Evolutionary conservation across 2,113 vertebrate species (phyloP), one percentile per base, ranked within the genome.

Genomic region (Silurus glanis): DNA sequence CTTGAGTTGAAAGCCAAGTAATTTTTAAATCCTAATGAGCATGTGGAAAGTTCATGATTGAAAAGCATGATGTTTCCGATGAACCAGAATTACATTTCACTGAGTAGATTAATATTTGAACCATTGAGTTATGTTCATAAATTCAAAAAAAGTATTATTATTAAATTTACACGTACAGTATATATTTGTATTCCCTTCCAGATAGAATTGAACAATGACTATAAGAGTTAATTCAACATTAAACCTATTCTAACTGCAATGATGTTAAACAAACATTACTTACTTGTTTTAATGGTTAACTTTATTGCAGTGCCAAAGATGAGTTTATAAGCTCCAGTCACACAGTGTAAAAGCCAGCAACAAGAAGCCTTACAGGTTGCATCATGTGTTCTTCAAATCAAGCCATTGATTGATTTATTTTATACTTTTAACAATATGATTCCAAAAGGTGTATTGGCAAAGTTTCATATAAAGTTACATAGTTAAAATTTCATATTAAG

Each of bases 271-370:
- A 45, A 59, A 45, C 6, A 25, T 25, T 56, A 80, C 87, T 88
- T 88, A 88, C 87, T 86, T 23, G 62, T 83, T 85, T 61, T 17
- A 69, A 82, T 19, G 6, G 76, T 21, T 14, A 87, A 71, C 19
- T 66, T 61, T 51, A 49, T 87, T 19, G 62, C 74, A 6, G 17
- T 69, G 0, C 74, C 86, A 83, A 86, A 87, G 10, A 90, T 79
- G 25, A 88, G 1, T 64, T 82, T 89, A 61, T 56, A 19, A 53
- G 19, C 0, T 81, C 85, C 19, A 13, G 25, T 85, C 88, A 87
- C 86, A 88, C 87, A 89, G 5, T 85, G 72, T n/a, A 55, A 10
- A 82, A 85, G 17, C 51, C 49, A 23, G 37, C 23, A 67, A 14
- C 72, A 69, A 80, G 84, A 89, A 87, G n/a, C 7, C 25, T 58